These are phyloP conservation scores for Vulpes vulpes DNA, from an alignment of 2,113 vertebrate species.

Conservation along the genomic window DNA sequence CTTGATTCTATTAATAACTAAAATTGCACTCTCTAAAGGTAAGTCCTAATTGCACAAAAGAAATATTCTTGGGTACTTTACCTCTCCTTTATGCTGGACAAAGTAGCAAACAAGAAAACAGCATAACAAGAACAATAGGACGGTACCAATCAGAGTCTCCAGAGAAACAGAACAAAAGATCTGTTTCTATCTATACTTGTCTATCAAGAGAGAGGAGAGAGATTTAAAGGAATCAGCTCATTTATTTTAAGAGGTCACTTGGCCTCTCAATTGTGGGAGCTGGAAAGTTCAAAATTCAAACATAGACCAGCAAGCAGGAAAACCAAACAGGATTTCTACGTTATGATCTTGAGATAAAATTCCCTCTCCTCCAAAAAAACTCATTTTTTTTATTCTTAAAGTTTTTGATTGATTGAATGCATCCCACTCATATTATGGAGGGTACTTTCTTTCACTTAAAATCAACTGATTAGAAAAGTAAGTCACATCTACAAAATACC, in stretches of 20 bases:
- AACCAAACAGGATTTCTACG: background rate
- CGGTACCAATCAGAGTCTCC: background rate
- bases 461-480: background rate
- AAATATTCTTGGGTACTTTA: background rate
- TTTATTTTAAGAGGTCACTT: slow-evolving; percentile 13
- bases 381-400: slow-evolving; percentile 25
- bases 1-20: background rate
- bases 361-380: background rate
- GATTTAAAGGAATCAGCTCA: background rate
- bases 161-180: background rate
- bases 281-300: background rate
- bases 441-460: background rate
- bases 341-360: background rate
- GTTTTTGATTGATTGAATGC: background rate
- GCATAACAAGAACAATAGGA: background rate
- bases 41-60: background rate
- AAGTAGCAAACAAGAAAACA: background rate
- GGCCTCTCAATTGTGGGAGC: background rate
- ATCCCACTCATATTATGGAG: background rate
- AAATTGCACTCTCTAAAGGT: background rate
- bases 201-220: background rate
- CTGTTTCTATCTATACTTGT: background rate
- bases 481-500: background rate
- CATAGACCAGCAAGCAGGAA: background rate
- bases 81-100: background rate